Base-by-base conservation (phyloP, 2,797 vertebrate genomes). In the Bucorvus abyssinicus region DNA sequence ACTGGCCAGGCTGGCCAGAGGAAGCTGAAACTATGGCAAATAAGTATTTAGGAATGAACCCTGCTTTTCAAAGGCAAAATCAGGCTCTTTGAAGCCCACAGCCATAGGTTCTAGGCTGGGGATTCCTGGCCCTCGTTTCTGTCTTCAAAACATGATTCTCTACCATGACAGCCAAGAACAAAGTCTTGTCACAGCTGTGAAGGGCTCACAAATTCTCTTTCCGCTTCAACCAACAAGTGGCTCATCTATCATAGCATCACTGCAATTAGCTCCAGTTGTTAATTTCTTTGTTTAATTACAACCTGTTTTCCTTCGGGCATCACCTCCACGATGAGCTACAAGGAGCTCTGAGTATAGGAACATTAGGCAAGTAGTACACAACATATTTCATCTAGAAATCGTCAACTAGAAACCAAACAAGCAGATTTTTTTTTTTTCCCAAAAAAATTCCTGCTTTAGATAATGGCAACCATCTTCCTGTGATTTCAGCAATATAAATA, bases 271-370 rank as follows among this genome's bases (percentile, higher is more conserved):
- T 79, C 36, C 70, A 74, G 53, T 84, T 71, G 32, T 86, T 76
- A 45, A 87, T 76, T 76, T 92, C 32, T 40, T 67, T 55, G 30
- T 86, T 91, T 77, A 77, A 32, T 92, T 90, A 49, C 36, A 87
- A 70, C 12, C 32, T 50, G 7, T 88, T 93, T 95, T 88, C 32
- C 55, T 86, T 65, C 50, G 68, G 44, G 20, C 90, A 26, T 77
- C 68, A 87, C 53, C 13, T 84, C 40, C 49, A n/a, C 61, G 80
- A 36, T n/a, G 27, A 87, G 26, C 40, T 84, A 77, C 36, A 70
- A 82, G 52, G 45, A 87, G 17, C 42, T 85, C 45, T 83, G 49
- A 44, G 29, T 70, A 27, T n/a, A 85, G 64, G n/a, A 82, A 20
- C 5, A 50, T 40, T 45, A 73, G 13, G 20, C 29, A 49, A 60